These are phyloP conservation scores for Plotosus lineatus DNA, from an alignment of 2,113 vertebrate genomes.

Conservation along the genomic window DNA sequence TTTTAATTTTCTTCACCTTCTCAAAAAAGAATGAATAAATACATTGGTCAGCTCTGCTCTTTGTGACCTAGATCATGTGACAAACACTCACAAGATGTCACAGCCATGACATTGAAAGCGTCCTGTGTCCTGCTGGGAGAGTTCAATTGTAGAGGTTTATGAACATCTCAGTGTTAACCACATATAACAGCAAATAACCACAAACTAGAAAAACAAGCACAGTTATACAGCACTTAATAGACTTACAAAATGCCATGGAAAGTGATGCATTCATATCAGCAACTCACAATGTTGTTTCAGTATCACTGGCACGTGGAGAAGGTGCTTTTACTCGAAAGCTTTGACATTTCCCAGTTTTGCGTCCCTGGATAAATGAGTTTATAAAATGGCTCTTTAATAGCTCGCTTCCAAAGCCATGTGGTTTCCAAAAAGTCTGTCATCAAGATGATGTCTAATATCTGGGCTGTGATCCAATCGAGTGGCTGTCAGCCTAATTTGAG, in stretches of 20 bases:
- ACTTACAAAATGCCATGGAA: not conserved
- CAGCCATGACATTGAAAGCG: not conserved
- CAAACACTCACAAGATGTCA: not conserved
- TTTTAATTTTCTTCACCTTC: not conserved
- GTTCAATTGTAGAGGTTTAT: not conserved
- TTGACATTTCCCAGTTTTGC: not conserved
- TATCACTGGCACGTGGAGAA: not conserved
- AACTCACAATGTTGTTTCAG: not conserved
- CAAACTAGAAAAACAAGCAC: not conserved
- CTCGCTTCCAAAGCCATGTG: not conserved
- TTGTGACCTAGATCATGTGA: not conserved
- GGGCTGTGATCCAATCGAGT: slow-evolving; percentile 9
- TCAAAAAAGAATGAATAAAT: not conserved
- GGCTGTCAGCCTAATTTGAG: not conserved
- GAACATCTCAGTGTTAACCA: not conserved
- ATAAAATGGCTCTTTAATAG: not conserved
- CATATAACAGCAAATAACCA: not conserved
- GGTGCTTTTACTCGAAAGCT: not conserved
- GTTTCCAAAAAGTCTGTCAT: slow-evolving; percentile 16
- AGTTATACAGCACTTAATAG: not conserved
- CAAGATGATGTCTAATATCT: slow-evolving; percentile 11
- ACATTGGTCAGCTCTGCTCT: not conserved
- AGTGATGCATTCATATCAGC: not conserved
- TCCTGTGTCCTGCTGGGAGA: not conserved
- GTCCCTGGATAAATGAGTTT: not conserved